A percentile compares a stretch with the other conserved stretches of the same genome.
phyloP scores from a whole-genome alignment of 2,888 invertebrate species.

The Ellobium chinense region DNA sequence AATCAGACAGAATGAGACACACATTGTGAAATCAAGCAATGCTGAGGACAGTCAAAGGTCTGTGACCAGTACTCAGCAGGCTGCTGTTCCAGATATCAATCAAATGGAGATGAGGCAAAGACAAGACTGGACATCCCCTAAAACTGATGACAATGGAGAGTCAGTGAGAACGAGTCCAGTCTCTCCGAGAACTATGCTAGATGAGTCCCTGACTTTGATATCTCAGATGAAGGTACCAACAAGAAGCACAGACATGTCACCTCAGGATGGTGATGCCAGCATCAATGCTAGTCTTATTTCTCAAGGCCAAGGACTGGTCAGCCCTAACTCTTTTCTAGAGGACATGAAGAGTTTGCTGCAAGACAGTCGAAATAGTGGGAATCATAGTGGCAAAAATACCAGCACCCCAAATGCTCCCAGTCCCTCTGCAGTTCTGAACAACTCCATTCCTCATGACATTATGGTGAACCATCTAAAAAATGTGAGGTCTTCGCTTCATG shows the following conservation, averaged over 20 bases:
- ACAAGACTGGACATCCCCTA: background rate
- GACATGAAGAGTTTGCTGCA: conserved; percentile 54
- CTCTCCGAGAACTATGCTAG: conserved; percentile 52
- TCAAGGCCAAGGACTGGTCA: conserved; percentile 50
- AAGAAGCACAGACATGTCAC: background rate
- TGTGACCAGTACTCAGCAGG: background rate
- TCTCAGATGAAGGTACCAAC: conserved; percentile 21
- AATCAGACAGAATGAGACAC: background rate
- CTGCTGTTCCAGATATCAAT: background rate
- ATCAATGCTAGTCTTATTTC: conserved; percentile 36
- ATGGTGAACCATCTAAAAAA: conserved; percentile 61
- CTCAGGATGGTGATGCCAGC: conserved; percentile 21
- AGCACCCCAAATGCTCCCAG: conserved; percentile 44
- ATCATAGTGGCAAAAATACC: background rate
- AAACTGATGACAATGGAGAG: background rate
- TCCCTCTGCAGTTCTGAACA: conserved; percentile 54
- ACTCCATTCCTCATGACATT: conserved; percentile 63
- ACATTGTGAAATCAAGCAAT: too few relatives aligned
- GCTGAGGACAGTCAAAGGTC: background rate
- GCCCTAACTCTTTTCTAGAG: conserved; percentile 64
- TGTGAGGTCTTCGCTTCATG: conserved; percentile 45
- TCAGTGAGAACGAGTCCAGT: conserved; percentile 8
- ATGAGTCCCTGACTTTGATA: conserved; percentile 45
- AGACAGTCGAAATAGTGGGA: background rate
- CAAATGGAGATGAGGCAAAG: background rate